A percentile compares a stretch with the other conserved stretches of the same genome.
phyloP scores from a whole-genome alignment of 2,113 vertebrate genomes.

The Eulemur macaco region DNA sequence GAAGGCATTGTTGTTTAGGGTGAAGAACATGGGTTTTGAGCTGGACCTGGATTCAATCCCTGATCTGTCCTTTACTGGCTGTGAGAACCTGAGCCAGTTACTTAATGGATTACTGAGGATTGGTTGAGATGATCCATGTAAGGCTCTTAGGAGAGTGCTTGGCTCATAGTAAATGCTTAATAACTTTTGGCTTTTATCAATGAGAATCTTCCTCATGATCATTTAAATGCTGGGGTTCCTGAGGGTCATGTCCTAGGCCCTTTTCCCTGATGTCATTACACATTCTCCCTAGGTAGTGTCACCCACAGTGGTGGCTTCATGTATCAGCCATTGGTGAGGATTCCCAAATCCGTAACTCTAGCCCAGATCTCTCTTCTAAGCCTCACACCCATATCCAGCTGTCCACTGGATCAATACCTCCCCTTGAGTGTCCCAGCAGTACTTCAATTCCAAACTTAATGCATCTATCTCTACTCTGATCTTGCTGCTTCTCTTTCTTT shows the following conservation, averaged over 20 bases:
- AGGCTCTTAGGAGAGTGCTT: not conserved
- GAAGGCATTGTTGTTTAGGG: not conserved
- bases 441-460: not conserved
- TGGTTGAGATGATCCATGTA: not conserved
- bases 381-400: not conserved
- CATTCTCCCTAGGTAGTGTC: not conserved
- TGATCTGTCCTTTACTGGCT: not conserved
- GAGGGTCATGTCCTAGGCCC: not conserved
- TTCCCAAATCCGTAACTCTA: not conserved
- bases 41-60: not conserved
- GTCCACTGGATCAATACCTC: not conserved
- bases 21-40: not conserved
- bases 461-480: not conserved
- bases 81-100: not conserved
- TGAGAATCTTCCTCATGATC: not conserved
- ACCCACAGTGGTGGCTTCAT: not conserved
- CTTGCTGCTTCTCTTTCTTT: not conserved
- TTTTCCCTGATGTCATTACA: not conserved
- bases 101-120: not conserved
- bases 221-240: not conserved
- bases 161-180: not conserved
- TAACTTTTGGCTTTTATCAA: not conserved
- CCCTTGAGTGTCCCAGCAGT: not conserved
- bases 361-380: not conserved
- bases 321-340: not conserved